Base-by-base conservation (phyloP, 1,140 invertebrate species). In the Ceratina australensis region DNA sequence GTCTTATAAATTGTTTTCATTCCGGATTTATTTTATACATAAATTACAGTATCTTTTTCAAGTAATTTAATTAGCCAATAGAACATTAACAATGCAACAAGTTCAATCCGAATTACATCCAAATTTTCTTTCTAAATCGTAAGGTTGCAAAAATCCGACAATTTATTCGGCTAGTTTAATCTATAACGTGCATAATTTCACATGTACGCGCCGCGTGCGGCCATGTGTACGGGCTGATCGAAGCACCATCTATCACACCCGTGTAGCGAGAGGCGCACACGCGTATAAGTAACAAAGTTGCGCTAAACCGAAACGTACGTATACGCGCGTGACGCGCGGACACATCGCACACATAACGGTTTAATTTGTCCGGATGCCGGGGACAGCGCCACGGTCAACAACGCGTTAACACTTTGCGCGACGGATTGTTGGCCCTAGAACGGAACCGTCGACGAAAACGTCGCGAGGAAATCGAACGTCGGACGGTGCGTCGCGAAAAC, bases 231-330 rank as follows among this genome's bases (percentile, higher is more conserved):
- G 20, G 56, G 50, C 12, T 61, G 65, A 71, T 77, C 52, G 16
- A 47, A 77, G 74, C 67, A 67, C 74, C 16, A 76, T 47, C 67
- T 77, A 59, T 71, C 47, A n/a, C n/a, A 56, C 20, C 15, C n/a
- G 3, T 16, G 26, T 7, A 60, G 42, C 42, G 50, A 60, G 50
- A 66, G n/a, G 16, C 10, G 54, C n/a, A 20, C 16, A 15, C n/a
- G n/a, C 33, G 61, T 54, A 13, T 54, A 18, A 72, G n/a, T n/a
- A 20, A 8, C 12, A 74, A 18, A 42, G 18, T 16, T 42, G 33
- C 33, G 10, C 33, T 42, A 24, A 15, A 28, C 13, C 12, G 2
- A 33, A 66, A n/a, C 10, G 28, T 13, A 5, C 13, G 13, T 47
- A n/a, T 57, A 72, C 24, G 13, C n/a, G 24, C 18, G 18, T 28